Percentiles rank a stretch among this genome's conserved stretches.
Evolutionary conservation across 2,888 invertebrate genomes (phyloP).

Genomic region (Xylota sylvarum): DNA sequence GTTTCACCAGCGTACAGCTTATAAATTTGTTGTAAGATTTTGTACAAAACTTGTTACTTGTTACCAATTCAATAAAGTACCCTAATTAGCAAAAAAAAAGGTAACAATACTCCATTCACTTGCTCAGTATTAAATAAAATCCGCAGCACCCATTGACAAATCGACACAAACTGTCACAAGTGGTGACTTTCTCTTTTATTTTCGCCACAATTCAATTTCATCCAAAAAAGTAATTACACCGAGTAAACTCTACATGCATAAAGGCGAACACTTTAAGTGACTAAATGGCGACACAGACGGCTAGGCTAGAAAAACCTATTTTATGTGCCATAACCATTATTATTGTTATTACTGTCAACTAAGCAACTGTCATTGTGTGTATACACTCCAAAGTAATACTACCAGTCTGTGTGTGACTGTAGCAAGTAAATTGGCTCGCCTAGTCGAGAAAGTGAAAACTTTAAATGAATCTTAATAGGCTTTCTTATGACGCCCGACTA

Average conservation of each 20-base stretch:
- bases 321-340: constrained; percentile 62
- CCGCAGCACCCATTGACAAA: constrained; percentile 31
- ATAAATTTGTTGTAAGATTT: not conserved
- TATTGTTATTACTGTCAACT: constrained; percentile 68
- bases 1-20: not conserved
- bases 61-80: constrained; percentile 19
- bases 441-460: constrained; percentile 72
- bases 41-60: not conserved
- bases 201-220: constrained; percentile 30
- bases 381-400: not conserved
- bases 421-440: constrained; percentile 57
- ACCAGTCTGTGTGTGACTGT: not conserved
- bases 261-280: constrained; percentile 2
- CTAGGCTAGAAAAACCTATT: constrained; percentile 47
- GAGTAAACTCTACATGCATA: not conserved
- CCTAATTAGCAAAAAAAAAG: constrained; percentile 24
- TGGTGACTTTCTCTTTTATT: constrained; percentile 44
- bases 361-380: constrained; percentile 55
- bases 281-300: constrained; percentile 8
- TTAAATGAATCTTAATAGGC: constrained; percentile 71
- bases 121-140: not conserved
- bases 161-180: constrained; percentile 40
- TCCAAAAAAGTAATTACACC: constrained; percentile 31
- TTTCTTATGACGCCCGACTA: constrained; percentile 34
- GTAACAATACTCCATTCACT: not conserved